Evolutionary conservation across 2,888 invertebrate species (phyloP), one percentile per base, ranked within the genome.

Genomic region (Ceraclea dissimilis): DNA sequence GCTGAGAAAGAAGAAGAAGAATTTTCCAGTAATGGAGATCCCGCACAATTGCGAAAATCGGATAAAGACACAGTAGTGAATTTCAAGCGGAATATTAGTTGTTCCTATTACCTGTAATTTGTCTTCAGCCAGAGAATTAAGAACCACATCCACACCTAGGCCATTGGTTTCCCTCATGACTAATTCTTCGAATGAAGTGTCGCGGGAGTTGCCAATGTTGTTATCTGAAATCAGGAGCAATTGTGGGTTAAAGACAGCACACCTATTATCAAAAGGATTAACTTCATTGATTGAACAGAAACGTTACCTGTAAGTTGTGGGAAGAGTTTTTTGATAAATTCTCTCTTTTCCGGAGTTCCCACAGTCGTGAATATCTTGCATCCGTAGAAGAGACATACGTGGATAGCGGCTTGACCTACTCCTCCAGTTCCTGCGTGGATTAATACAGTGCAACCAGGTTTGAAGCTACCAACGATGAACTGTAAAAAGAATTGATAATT

Each of bases 361-460:
- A 96, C 95, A 0, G 97, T 98, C 13, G 97, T 97, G 74, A 88
- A 95, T 0, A 95, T 90, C 53, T 85, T 88, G 69, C 96, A 90
- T 8, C 93, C 93, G 72, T 87, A 83, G 66, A 87, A 84, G 1
- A 98, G 77, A 0, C 96, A 95, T 61, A 99, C 91, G 13, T 93
- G 82, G 65, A 99, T 98, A 55, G 97, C 95, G 0, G 98, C 97
- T 73, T 97, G 97, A 0, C 99, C 99, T 0, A 97, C 96, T 59
- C 96, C 97, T 2, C 97, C 97, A 10, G 91, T 90, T 2, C 96
- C 97, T 1, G 96, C 94, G 69, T 97, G 97, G 64, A 97, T 89
- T 1, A 97, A 79, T 13, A 97, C 83, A 1, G 85, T 83, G 66
- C 96, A 93, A 0, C 94, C 93, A 17, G 81, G 80, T 67, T 83